These are phyloP conservation scores for Hippopotamyrus pictus DNA, from an alignment of 2,797 vertebrate species.

Conservation along the genomic window DNA sequence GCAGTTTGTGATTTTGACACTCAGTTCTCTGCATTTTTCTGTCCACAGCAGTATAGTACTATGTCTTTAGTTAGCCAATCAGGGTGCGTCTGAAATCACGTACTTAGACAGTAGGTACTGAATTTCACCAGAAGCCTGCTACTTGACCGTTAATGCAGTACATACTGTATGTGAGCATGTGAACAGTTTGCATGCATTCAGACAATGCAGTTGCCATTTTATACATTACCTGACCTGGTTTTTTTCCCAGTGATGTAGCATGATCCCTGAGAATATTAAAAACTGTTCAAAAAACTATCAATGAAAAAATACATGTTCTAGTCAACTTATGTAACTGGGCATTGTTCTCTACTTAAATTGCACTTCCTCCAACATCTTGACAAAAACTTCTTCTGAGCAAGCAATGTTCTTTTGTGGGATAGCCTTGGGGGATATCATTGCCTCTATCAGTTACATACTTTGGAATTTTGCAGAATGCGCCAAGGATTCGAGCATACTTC, in stretches of 20 bases:
- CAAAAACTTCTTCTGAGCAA: slow-evolving; percentile 41
- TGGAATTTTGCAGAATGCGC: not conserved
- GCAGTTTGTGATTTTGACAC: not conserved
- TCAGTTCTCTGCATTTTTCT: not conserved
- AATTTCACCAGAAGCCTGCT: not conserved
- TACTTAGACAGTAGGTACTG: not conserved
- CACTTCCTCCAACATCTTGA: not conserved
- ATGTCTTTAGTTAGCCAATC: not conserved
- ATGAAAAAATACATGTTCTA: not conserved
- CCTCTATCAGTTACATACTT: not conserved
- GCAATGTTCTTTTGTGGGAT: slow-evolving; percentile 66
- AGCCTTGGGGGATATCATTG: slow-evolving; percentile 28
- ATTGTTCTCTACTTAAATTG: not conserved
- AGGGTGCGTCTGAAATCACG: not conserved
- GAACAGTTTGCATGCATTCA: not conserved
- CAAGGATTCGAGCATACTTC: slow-evolving; percentile 50
- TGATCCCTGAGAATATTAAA: not conserved
- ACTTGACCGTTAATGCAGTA: not conserved
- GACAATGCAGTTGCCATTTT: not conserved
- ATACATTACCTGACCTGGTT: not conserved
- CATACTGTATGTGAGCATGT: not conserved
- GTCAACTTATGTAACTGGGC: not conserved
- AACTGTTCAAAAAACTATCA: slow-evolving; percentile 51
- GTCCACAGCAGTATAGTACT: not conserved
- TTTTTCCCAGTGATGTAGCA: not conserved